Evolutionary conservation across 35 echinoderm and acorn worm species (phyloP), one percentile per base, ranked within the genome.

Genomic region (Heliocidaris erythrogramma): DNA sequence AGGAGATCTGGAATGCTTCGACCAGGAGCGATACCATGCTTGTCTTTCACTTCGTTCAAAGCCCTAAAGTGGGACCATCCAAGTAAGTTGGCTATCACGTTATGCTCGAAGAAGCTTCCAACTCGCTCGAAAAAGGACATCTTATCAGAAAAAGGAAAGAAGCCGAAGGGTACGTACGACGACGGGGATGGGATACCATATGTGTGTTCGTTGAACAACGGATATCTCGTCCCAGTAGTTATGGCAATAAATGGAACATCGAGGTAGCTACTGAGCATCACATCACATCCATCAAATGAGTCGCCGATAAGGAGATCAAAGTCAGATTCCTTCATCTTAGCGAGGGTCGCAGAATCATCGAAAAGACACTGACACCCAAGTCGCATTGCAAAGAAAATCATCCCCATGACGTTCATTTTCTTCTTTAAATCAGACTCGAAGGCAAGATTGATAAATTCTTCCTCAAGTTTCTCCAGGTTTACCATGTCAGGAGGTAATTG

Each of bases 51-150:
- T 21, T 78, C 65, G 5, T 78, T 78, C 65, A 78, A 78, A 78
- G 65, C 65, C 0, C 65, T 24, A 78, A 78, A 78, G 65, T 78
- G 65, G 65, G 65, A 78, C 65, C 65, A 78, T n/a, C 65, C 65
- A 8, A 89, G 87, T 89, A 89, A 47, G 8, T 16, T 32, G 6
- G 31, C 87, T 7, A 32, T 48, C 31, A 92, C 0, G 91, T 92
- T 13, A 27, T 59, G 91, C 11, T 49, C 47, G 16, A 92, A 13
- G 49, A 92, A 92, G 91, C 50, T 92, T 2, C n/a, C 91, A 48
- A 92, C 91, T 4, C 91, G 91, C n/a, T 92, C 48, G 2, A n/a
- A 14, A 59, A 92, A 92, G n/a, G 91, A 50, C 91, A 92, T 92
- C 48, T 92, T 49, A n/a, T 92, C 91, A 30, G 91, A 48, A 16